These are phyloP conservation scores for Hexactinellida sp. DNA, from an alignment of 37 sponge, comb jelly and placozoan genomes.

Conservation along the genomic window DNA sequence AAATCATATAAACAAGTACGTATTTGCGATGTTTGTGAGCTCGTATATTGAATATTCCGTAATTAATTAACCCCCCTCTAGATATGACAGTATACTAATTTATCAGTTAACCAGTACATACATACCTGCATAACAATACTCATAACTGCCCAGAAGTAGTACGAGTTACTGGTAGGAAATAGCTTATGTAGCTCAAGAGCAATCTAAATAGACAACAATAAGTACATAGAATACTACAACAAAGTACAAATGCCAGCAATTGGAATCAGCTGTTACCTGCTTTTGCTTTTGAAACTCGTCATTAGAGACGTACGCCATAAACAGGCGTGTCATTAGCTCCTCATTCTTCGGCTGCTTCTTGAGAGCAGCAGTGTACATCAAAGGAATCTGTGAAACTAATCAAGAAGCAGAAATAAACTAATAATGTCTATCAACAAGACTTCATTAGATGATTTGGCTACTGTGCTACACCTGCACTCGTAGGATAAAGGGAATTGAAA, in stretches of 20 bases:
- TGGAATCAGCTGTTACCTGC: constrained; percentile 34
- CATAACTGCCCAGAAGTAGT: constrained; percentile 94
- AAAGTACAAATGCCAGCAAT: neutral
- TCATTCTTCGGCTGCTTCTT: constrained; percentile 57
- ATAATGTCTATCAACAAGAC: no score
- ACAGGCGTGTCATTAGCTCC: constrained; percentile 79
- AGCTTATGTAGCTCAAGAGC: constrained; percentile 55
- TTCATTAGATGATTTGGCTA: no score
- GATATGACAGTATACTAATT: no score
- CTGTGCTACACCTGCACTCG: no score
- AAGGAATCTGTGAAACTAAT: constrained; percentile 52
- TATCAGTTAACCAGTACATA: no score
- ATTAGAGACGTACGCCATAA: constrained; percentile 87
- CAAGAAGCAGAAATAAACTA: no score
- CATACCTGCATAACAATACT: constrained; percentile 89
- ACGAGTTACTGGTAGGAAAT: constrained; percentile 59
- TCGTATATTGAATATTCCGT: no score
- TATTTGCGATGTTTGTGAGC: no score
- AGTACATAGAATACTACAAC: neutral
- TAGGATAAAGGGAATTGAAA: no score
- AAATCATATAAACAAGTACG: no score
- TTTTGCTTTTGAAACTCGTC: constrained; percentile 83
- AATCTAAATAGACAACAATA: no score
- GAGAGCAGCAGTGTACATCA: constrained; percentile 66
- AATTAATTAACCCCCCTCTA: no score